A percentile compares a stretch with the other conserved stretches of the same genome.
Conservation (phyloP, 2,888 invertebrate species). For the Zaprionus obscuricornis region DNA sequence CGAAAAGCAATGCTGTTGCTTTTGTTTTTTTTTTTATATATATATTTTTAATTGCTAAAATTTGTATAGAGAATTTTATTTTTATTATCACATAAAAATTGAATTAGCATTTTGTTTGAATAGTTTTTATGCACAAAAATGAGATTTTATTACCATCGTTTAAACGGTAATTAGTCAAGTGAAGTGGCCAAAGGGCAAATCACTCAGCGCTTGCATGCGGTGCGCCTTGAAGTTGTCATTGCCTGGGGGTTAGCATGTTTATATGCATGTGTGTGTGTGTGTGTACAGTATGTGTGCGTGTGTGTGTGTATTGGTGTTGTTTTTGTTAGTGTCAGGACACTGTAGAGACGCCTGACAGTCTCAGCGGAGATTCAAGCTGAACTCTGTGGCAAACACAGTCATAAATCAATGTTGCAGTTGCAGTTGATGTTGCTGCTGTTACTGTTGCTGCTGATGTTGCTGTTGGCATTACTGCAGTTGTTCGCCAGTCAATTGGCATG, state of each 20-base stretch:
- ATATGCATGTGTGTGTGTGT: constrained; percentile 2
- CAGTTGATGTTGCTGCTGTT: constrained; percentile 19
- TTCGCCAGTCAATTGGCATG: constrained; percentile 73
- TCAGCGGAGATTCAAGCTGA: constrained; percentile 38
- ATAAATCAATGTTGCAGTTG: constrained; percentile 56
- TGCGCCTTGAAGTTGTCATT: constrained; percentile 46
- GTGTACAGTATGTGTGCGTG: constrained; percentile 6
- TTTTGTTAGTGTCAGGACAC: constrained; percentile 35
- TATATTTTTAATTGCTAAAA: too few relatives aligned
- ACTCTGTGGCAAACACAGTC: constrained; percentile 25
- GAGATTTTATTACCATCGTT: constrained; percentile 14
- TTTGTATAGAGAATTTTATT: too few relatives aligned
- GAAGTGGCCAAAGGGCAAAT: constrained; percentile 63
- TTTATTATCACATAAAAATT: too few relatives aligned
- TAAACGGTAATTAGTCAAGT: constrained; percentile 66
- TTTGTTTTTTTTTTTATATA: too few relatives aligned
- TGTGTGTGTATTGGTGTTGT: constrained; percentile 12
- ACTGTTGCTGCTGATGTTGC: constrained; percentile 17
- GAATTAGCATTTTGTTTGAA: not conserved
- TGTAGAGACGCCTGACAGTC: constrained; percentile 62
- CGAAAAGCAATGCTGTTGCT: too few relatives aligned
- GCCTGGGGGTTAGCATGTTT: not conserved
- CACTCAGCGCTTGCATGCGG: constrained; percentile 55
- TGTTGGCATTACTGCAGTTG: constrained; percentile 36
- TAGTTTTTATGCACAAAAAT: not conserved